These are phyloP conservation scores for Apus apus DNA, from an alignment of 2,113 vertebrate species.

Conservation along the genomic window DNA sequence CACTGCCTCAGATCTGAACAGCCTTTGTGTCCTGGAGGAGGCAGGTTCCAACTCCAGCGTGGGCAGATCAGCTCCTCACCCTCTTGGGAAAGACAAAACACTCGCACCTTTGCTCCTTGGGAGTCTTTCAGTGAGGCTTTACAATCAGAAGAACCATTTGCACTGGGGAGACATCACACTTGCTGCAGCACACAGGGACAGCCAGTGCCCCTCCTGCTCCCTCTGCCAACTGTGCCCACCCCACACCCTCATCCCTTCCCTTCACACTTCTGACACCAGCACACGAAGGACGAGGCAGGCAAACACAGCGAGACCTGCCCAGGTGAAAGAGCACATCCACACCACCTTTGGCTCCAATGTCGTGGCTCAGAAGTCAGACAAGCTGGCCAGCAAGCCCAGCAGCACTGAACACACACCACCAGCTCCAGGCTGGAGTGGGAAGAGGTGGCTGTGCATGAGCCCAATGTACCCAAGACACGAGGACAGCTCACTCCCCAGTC, in stretches of 20 bases:
- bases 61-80: not conserved
- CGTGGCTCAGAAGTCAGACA: not conserved
- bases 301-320: not conserved
- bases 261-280: not conserved
- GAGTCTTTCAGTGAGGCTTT: not conserved
- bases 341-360: not conserved
- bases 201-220: accelerated
- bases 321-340: not conserved
- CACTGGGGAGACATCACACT: not conserved
- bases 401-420: not conserved
- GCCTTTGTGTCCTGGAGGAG: not conserved
- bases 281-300: accelerated
- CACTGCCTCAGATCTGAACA: not conserved
- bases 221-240: not conserved
- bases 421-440: not conserved
- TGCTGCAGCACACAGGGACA: not conserved
- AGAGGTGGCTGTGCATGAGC: not conserved
- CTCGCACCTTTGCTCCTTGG: accelerated
- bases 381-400: not conserved
- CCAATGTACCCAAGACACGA: not conserved
- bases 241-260: not conserved
- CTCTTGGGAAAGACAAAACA: not conserved
- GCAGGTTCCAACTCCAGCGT: not conserved
- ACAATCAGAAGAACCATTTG: too few relatives aligned
- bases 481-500: accelerated